A percentile compares a stretch with the other conserved stretches of the same genome.
Conservation (phyloP, 92 coral and sea anemone species). For the Palythoa grandis region DNA sequence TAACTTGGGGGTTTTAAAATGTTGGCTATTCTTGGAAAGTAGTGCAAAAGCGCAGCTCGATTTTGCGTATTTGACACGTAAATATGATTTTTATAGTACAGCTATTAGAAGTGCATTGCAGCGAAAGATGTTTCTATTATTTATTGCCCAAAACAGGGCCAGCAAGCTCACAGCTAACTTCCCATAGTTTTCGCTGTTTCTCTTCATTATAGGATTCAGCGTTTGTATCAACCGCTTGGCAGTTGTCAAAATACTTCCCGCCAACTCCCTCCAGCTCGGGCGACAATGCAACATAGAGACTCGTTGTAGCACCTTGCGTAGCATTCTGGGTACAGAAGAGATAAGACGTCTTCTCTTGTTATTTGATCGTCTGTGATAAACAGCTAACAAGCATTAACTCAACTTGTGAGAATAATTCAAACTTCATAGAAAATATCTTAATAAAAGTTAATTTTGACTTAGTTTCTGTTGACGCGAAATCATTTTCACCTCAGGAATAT, state of each 20-base stretch:
- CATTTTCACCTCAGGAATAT: no score
- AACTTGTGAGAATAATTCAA: no score
- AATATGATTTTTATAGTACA: no score
- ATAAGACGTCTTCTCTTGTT: background rate
- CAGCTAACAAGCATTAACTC: no score
- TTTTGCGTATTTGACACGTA: no score
- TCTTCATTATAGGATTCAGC: constrained; percentile 83
- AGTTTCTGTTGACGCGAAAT: no score
- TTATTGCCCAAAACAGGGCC: constrained; percentile 18
- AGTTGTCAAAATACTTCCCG: constrained; percentile 85
- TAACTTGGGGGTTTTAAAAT: no score
- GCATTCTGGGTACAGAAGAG: constrained; percentile 68
- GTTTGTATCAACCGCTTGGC: constrained; percentile 68
- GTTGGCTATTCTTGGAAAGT: no score
- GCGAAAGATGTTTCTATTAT: background rate
- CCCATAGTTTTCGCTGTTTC: constrained; percentile 83
- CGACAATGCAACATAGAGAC: constrained; percentile 81
- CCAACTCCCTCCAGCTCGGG: constrained; percentile 88
- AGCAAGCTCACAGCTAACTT: constrained; percentile 85
- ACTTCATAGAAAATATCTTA: no score
- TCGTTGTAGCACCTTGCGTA: constrained; percentile 88
- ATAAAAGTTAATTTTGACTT: no score
- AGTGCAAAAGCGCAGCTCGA: no score
- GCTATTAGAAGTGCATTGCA: background rate
- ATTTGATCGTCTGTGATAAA: no score